Base-by-base conservation (phyloP, 2,888 invertebrate species). In the Orchesella flavescens region DNA sequence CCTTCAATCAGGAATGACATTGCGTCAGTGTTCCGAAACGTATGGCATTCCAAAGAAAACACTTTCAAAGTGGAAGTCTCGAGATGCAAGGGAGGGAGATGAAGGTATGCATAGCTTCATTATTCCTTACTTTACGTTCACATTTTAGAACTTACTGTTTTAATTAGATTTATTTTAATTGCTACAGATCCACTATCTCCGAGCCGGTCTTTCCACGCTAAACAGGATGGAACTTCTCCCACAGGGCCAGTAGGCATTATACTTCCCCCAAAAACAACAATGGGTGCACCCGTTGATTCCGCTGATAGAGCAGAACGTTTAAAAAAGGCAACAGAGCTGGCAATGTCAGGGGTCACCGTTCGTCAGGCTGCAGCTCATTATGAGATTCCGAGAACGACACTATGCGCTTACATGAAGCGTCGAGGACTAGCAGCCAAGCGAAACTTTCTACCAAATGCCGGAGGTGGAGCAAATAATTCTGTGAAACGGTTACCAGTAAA, bases 351-450 rank as follows among this genome's bases (percentile, higher is more conserved):
- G 0, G 92, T 92, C 1, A 93, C 93, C 89, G 93, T 93, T 86
- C 93, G 93, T 86, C 91, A 93, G 87, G 93, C 93, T 80, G 93
- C 93, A 0, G 92, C 92, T 88, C 92, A 92, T 0, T 92, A 92
- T 89, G 92, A 92, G 87, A 92, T 93, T 0, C 93, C 93, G 0
- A 90, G 93, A 19, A 93, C 93, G 78, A 93, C 93, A 0, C 90
- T 93, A 0, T 91, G 93, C 2, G 93, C 93, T 89, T 93, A 93
- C 92, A 93, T 93, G 93, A 93, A 93, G 86, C 90, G 93, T 0
- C 92, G 92, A 44, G 88, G 88, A 53, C 80, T 87, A 3, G 83
- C 86, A 17, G 84, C 86, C 1, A 85, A 85, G 57, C 72, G 84
- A 23, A 81, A 81, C 24, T 83, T 85, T 21, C 74, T 83, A 17